A percentile compares a stretch with the other conserved stretches of the same genome.
These are phyloP conservation scores for Sus scrofa DNA, from an alignment of 2,113 vertebrate genomes.

Conservation along the genomic window DNA sequence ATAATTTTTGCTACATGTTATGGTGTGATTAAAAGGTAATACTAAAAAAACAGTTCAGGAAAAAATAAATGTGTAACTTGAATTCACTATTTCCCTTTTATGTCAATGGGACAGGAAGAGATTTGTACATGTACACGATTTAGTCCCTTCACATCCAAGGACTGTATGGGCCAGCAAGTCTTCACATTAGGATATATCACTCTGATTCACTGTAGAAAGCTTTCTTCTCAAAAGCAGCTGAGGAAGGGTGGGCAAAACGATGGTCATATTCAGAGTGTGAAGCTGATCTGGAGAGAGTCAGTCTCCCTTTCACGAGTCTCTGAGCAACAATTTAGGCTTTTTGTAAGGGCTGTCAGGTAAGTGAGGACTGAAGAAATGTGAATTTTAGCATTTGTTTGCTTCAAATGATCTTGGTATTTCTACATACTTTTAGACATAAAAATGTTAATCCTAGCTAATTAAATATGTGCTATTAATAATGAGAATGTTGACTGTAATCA, in stretches of 20 bases:
- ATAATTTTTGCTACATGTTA: not conserved
- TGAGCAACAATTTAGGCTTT: not conserved
- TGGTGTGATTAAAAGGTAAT: not conserved
- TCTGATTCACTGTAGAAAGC: not conserved
- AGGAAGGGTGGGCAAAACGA: not conserved
- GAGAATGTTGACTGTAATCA: not conserved
- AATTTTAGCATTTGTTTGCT: not conserved
- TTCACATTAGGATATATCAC: not conserved
- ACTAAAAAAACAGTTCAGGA: not conserved
- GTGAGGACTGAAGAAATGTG: not conserved
- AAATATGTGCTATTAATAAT: not conserved
- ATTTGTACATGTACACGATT: not conserved
- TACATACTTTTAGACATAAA: not conserved
- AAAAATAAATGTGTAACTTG: not conserved
- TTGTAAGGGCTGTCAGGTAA: not conserved
- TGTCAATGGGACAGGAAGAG: not conserved
- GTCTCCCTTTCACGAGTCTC: not conserved
- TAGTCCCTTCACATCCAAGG: not conserved
- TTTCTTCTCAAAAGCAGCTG: conserved; percentile 31
- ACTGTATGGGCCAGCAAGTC: not conserved
- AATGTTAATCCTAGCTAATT: not conserved
- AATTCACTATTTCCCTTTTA: not conserved
- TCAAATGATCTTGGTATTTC: not conserved
- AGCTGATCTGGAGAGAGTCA: not conserved
- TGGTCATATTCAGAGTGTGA: not conserved